These are phyloP conservation scores for Tanytarsus gracilentus DNA, from an alignment of 2,888 invertebrate genomes.

Conservation along the genomic window DNA sequence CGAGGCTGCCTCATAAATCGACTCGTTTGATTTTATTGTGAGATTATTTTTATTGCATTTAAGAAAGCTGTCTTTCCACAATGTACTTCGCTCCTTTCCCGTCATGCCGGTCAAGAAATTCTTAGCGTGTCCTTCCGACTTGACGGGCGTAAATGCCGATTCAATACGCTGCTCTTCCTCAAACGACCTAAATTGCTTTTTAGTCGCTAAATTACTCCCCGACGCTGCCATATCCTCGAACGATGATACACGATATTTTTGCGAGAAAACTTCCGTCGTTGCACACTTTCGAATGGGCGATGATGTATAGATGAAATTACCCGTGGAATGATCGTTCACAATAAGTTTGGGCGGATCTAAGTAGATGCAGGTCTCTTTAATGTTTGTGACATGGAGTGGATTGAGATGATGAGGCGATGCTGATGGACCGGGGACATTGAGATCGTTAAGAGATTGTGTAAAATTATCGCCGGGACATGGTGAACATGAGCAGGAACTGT, in stretches of 20 bases:
- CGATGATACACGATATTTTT: constrained; percentile 43
- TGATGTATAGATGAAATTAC: constrained; percentile 43
- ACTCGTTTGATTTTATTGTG: constrained; percentile 43
- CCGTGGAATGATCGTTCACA: constrained; percentile 39
- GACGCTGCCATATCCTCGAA: constrained; percentile 43
- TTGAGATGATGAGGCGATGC: neutral
- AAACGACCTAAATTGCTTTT: constrained; percentile 41
- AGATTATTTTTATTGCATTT: constrained; percentile 40
- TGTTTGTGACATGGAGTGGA: constrained; percentile 10
- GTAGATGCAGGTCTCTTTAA: constrained; percentile 27
- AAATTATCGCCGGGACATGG: constrained; percentile 16
- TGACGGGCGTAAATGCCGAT: constrained; percentile 42
- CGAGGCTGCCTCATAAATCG: constrained; percentile 32
- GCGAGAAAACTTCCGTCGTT: constrained; percentile 44
- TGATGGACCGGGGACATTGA: constrained; percentile 20
- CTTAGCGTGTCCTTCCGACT: constrained; percentile 38
- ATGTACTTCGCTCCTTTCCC: constrained; percentile 35
- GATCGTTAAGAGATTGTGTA: constrained; percentile 25
- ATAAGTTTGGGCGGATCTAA: constrained; percentile 44
- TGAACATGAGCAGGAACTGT: constrained; percentile 18
- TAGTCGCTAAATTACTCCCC: constrained; percentile 39
- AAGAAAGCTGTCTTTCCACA: constrained; percentile 43
- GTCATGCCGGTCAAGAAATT: constrained; percentile 5
- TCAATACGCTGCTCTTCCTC: constrained; percentile 44
- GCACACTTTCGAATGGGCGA: constrained; percentile 43